Evolutionary conservation across 2,113 vertebrate genomes (phyloP), one percentile per base, ranked within the genome.

Genomic region (Gymnorhina tibicen): DNA sequence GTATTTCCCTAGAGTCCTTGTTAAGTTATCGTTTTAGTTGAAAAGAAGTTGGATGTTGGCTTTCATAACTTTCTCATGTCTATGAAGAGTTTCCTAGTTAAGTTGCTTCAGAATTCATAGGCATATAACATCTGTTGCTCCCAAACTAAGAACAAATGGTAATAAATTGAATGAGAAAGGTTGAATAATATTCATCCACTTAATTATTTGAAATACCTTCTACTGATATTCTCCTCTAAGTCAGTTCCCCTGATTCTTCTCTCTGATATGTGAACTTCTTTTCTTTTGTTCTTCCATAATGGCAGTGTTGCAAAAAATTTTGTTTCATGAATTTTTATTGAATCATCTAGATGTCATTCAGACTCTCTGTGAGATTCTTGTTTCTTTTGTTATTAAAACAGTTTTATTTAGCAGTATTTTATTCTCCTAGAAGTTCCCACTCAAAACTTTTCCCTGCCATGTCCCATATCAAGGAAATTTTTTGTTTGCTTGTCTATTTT

Each of bases 141-240:
- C 8, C 16, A 50, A 39, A 24, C 3, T 50, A 5, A 46, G 73
- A 76, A 39, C 4, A 79, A 41, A 60, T 32, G 7, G 2, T 47
- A 63, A 55, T 37, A 80, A 80, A 32, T 1, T 1, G 6, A 77
- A 69, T 12, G 42, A 69, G 18, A 55, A 4, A 42, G 14, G 5
- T 50, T 52, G 9, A 49, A 19, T 35, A 56, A 3, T 27, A 35
- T 60, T 69, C 5, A 73, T 60, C 22, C 7, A 44, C 7, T 70
- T 66, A 67, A 20, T 16, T 56, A 18, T 60, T 52, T 47, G 7
- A 86, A 89, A 44, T 53, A 32, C 28, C 11, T 67, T 84, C 68
- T 89, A 9, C 5, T 0, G 0, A 7, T 58, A 30, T 62, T 64
- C 3, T 80, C 4, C 20, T 76, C 7, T 41, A 85, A 72, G 9